Conservation (phyloP, 2,113 vertebrate genomes). For the Bujurquina vittata region DNA sequence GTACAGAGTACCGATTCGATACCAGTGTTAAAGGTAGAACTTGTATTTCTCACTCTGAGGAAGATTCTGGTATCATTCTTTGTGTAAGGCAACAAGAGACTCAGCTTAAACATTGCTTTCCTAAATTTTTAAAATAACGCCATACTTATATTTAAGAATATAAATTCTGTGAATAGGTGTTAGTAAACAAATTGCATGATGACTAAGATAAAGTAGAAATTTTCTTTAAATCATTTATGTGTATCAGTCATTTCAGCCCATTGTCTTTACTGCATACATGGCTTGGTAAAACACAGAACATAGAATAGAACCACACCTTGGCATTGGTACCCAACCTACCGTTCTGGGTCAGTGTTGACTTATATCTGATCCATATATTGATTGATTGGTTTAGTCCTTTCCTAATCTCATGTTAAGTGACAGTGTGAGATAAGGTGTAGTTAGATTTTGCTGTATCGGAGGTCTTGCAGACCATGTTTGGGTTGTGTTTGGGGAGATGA, state of each 20-base stretch:
- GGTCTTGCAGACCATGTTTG: background rate
- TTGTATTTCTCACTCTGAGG: rapidly evolving
- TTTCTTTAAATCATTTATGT: background rate
- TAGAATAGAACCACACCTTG: background rate
- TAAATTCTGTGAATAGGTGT: background rate
- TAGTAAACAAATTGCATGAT: background rate
- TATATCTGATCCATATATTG: rapidly evolving
- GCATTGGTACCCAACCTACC: background rate
- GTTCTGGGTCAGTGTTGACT: background rate
- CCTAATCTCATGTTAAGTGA: background rate
- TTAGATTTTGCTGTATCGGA: background rate
- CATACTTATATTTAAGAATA: background rate
- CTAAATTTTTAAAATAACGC: background rate
- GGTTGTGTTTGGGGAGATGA: background rate
- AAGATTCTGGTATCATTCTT: background rate
- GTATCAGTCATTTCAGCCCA: background rate
- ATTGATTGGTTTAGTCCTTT: background rate
- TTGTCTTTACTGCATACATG: too few relatives aligned
- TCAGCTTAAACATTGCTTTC: background rate
- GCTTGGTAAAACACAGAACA: too few relatives aligned
- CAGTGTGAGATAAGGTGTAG: background rate
- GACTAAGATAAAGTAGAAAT: too few relatives aligned
- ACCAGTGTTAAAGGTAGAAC: background rate
- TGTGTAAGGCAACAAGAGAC: background rate
- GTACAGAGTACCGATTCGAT: background rate